Evolutionary conservation across 2,888 invertebrate genomes (phyloP), one percentile per base, ranked within the genome.

Genomic region (Epistrophella euchroma): DNA sequence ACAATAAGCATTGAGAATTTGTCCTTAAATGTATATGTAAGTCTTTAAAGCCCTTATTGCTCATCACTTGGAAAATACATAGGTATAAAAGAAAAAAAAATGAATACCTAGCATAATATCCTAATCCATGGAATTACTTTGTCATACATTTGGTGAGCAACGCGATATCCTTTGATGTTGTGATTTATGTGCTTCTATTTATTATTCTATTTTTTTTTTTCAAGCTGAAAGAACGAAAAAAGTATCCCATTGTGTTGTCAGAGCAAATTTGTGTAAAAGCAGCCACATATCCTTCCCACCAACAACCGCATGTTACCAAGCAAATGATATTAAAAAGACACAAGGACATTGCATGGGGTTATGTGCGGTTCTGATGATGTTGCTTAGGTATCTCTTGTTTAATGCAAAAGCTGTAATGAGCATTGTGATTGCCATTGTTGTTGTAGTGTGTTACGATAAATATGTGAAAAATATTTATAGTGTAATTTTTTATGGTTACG

Each of bases 401-500:
- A 55, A 58, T 73, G 74, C 40, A 64, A 55, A 64, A 52, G 52
- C 43, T 66, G 68, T 76, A 76, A 76, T 76, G 76, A 76, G 86
- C 71, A 74, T 78, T 77, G 82, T 71, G 82, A 74, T 78, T 82
- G 81, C 68, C 70, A 71, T 71, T 71, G 71, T 71, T 56, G 45
- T 56, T 35, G 7, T n/a, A 28, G 43, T 66, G 66, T 37, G 40
- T 25, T 64, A 22, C 52, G 74, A 66, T 52, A 74, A 50, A 72
- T 60, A 56, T 68, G 55, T 58, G 88, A 82, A 77, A 87, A 66
- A 66, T 47, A 88, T 86, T 74, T 88, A 86, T 88, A 85, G 89
- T 88, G 70, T 87, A 76, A 88, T 88, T 89, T 58, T 89, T 89
- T 89, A 89, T 88, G 89, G 88, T 80, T 68, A 85, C 88, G 88